Conservation (phyloP, 2,888 invertebrate species). For the Hylaea fasciaria region DNA sequence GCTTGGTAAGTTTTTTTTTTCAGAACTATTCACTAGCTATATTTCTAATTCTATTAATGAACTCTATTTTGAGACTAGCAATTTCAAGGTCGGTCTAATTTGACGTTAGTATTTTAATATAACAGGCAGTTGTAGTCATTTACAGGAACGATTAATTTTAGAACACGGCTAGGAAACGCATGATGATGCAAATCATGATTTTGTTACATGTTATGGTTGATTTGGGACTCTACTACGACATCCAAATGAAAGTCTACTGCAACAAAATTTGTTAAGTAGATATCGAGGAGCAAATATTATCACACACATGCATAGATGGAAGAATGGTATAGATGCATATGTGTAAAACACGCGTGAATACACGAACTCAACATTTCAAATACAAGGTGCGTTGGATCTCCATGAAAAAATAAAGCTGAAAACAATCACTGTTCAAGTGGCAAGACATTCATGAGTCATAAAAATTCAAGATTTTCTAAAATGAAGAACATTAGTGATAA, state of each 20-base stretch:
- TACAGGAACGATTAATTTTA: constrained; percentile 22
- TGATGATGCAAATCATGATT: constrained; percentile 29
- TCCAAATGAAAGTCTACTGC: constrained; percentile 65
- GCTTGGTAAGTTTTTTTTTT: constrained; percentile 12
- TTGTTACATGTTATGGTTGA: constrained; percentile 40
- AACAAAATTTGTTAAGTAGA: constrained; percentile 62
- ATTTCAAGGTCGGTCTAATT: constrained; percentile 67
- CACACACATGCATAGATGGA: constrained; percentile 60
- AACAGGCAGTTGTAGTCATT: constrained; percentile 23
- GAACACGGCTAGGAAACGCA: constrained; percentile 24
- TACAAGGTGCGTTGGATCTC: constrained; percentile 23
- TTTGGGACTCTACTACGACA: constrained; percentile 49
- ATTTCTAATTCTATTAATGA: constrained; percentile 31
- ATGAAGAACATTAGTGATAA: constrained; percentile 20
- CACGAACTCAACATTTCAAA: constrained; percentile 16
- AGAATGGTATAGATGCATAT: constrained; percentile 24
- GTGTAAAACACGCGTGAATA: constrained; percentile 19
- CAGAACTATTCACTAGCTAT: constrained; percentile 28
- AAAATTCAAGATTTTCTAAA: constrained; percentile 16
- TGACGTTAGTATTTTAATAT: constrained; percentile 50
- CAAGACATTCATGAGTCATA: constrained; percentile 7
- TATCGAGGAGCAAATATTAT: constrained; percentile 54
- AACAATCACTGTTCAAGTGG: constrained; percentile 46
- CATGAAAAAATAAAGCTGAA: constrained; percentile 38
- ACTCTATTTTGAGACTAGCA: constrained; percentile 77